These are phyloP conservation scores for Cirrhinus molitorella DNA, from an alignment of 2,797 vertebrate species.

Conservation along the genomic window DNA sequence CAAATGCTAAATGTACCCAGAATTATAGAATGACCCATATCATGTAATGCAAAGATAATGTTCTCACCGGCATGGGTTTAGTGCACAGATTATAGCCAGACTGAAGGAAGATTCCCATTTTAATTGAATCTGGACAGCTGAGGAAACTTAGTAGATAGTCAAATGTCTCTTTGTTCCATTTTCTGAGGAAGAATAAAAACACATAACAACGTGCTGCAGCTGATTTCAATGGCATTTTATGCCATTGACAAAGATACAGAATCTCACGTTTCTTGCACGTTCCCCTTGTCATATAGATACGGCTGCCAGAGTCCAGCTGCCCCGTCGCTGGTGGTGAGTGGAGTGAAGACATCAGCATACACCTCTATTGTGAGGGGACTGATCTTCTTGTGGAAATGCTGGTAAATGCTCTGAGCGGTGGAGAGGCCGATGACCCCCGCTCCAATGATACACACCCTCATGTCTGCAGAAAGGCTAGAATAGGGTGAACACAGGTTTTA, in stretches of 20 bases:
- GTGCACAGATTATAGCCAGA: conserved; percentile 94
- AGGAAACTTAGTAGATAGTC: conserved; percentile 85
- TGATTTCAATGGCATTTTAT: not conserved
- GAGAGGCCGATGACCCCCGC: conserved; percentile 93
- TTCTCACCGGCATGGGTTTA: conserved; percentile 81
- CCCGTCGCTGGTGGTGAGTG: conserved; percentile 91
- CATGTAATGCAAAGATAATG: not conserved
- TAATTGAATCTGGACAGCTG: conserved; percentile 76
- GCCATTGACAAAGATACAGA: not conserved
- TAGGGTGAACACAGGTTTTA: not conserved
- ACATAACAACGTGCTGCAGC: not conserved
- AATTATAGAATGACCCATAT: too few species aligned
- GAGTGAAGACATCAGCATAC: conserved; percentile 90
- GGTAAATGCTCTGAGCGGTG: conserved; percentile 89
- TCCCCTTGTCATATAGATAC: conserved; percentile 81
- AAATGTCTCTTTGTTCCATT: conserved; percentile 95
- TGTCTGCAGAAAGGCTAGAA: conserved; percentile 65
- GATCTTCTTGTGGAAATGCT: conserved; percentile 77
- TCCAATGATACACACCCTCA: conserved; percentile 90
- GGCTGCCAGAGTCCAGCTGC: conserved; percentile 96
- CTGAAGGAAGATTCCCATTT: conserved; percentile 91
- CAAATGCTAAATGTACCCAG: too few species aligned
- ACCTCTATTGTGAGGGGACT: conserved; percentile 82
- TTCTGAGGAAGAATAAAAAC: conserved; percentile 61
- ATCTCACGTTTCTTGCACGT: conserved; percentile 85